These are phyloP conservation scores for Dolichomitus sp. DNA, from an alignment of 2,888 invertebrate genomes.

Conservation along the genomic window DNA sequence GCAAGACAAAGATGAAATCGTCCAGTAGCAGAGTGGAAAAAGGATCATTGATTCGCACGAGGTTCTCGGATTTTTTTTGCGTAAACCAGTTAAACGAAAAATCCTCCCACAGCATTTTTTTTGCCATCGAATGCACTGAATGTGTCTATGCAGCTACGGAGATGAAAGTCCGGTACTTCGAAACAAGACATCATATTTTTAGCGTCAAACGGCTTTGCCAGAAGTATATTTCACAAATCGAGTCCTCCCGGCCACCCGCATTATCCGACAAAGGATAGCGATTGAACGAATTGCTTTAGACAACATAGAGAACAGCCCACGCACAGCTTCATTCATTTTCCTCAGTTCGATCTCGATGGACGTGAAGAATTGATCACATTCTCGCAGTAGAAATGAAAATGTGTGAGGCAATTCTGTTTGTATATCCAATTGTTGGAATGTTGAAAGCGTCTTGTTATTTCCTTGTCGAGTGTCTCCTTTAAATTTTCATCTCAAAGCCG, in stretches of 20 bases:
- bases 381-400: neutral
- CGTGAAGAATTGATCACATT: neutral
- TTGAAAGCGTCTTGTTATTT: constrained; percentile 9
- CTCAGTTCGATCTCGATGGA: neutral
- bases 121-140: too few species aligned
- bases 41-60: constrained; percentile 23
- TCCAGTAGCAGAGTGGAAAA: neutral
- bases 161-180: neutral
- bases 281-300: constrained; percentile 5
- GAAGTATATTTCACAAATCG: constrained; percentile 44
- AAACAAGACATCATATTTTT: constrained; percentile 9
- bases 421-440: neutral
- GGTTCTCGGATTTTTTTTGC: neutral
- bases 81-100: neutral
- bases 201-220: constrained; percentile 5
- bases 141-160: neutral
- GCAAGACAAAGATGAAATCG: constrained; percentile 11
- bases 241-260: too few species aligned
- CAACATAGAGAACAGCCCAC: neutral
- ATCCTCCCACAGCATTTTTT: neutral
- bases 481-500: constrained; percentile 7
- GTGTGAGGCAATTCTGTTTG: neutral
- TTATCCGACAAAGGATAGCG: neutral
- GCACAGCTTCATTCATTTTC: neutral
- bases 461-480: neutral